These are phyloP conservation scores for Tapirus terrestris DNA, from an alignment of 2,113 vertebrate species.

Conservation along the genomic window DNA sequence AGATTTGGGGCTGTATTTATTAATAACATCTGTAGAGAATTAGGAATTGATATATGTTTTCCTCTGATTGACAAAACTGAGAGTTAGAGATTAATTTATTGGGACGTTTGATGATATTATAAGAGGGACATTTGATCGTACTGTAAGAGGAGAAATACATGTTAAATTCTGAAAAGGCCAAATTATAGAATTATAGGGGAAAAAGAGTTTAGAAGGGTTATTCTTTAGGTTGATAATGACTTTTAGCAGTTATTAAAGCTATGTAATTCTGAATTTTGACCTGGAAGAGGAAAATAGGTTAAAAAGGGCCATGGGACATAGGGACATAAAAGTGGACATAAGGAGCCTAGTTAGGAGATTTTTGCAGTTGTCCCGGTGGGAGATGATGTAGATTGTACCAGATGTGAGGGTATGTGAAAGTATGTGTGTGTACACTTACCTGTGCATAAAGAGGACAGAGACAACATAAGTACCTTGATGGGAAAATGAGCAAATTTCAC, in stretches of 20 bases:
- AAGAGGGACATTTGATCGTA: neutral
- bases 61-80: slow-evolving; percentile 68
- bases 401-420: neutral
- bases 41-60: slow-evolving; percentile 61
- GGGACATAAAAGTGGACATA: neutral
- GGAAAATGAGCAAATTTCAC: neutral
- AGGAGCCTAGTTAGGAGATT: neutral
- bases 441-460: neutral
- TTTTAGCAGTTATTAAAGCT: slow-evolving; percentile 22
- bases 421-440: neutral
- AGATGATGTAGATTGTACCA: neutral
- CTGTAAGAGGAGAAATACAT: neutral
- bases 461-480: neutral
- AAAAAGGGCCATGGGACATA: neutral
- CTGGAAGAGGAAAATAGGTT: neutral
- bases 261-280: neutral
- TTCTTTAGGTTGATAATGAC: neutral
- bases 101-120: neutral
- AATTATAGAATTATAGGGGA: neutral
- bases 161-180: neutral
- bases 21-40: slow-evolving; percentile 76
- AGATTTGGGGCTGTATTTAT: slow-evolving; percentile 78
- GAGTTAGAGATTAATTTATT: slow-evolving; percentile 78
- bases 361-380: neutral
- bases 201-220: neutral